Evolutionary conservation across 2,797 vertebrate genomes (phyloP).

Genomic region (Alca torda): DNA sequence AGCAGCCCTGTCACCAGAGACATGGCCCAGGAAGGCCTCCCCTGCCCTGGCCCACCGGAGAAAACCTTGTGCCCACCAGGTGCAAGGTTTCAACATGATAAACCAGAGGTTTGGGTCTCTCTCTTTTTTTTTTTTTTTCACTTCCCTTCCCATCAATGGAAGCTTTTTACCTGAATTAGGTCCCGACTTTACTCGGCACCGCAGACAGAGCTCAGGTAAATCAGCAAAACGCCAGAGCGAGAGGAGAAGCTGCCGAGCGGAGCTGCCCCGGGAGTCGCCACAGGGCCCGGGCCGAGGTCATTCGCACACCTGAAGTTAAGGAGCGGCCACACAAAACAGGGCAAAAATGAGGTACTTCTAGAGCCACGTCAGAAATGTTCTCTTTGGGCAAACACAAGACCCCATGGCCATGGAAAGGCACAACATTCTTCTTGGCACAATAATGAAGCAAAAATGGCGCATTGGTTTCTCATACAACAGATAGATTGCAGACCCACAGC

Average conservation of each 20-base stretch:
- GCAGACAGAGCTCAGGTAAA: background rate
- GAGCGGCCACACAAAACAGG: background rate
- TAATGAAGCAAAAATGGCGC: fast-evolving
- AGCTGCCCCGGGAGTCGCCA: background rate
- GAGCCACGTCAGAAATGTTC: background rate
- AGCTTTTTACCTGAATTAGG: background rate
- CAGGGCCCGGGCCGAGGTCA: background rate
- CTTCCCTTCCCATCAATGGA: background rate
- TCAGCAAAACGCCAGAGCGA: fast-evolving
- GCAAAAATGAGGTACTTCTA: fast-evolving
- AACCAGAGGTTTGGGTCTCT: background rate
- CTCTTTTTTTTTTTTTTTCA: background rate
- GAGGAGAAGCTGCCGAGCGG: fast-evolving
- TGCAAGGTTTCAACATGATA: background rate
- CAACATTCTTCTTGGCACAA: background rate
- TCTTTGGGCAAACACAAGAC: background rate
- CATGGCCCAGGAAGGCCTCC: fast-evolving
- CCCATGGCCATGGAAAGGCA: fast-evolving
- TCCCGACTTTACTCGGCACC: background rate
- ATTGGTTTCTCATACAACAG: background rate
- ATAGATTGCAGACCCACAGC: fast-evolving
- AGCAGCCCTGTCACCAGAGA: background rate
- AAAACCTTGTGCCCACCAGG: background rate
- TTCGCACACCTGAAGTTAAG: background rate
- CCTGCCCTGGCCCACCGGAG: too few relatives aligned